Conservation (phyloP, 2,113 vertebrate genomes). For the Fukomys damarensis region DNA sequence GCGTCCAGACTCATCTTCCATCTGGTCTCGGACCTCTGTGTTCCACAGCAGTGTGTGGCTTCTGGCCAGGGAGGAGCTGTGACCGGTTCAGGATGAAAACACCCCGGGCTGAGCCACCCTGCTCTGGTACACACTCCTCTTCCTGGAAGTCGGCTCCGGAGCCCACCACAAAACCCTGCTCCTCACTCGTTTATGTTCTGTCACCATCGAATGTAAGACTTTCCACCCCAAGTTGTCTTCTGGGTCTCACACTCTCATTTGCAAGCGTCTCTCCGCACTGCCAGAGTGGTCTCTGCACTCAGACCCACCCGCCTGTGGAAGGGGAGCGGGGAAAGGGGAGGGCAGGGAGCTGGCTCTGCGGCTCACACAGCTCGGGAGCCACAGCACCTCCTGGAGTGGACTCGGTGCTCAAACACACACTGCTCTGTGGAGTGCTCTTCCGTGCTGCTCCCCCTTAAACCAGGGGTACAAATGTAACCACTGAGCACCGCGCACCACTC, state of each 20-base stretch:
- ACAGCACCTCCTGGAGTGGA: neutral
- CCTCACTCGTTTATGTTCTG: neutral
- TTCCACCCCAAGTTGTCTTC: slow-evolving; percentile 14
- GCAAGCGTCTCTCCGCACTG: neutral
- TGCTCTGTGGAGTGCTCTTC: neutral
- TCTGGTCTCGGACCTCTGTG: neutral
- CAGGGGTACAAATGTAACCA: neutral
- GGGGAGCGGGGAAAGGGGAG: neutral
- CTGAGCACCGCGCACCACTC: no score
- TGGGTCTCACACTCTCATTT: neutral
- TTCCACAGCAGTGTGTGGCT: no score
- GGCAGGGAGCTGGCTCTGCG: neutral
- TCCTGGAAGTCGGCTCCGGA: neutral
- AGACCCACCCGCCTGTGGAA: no score
- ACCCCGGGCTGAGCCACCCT: neutral
- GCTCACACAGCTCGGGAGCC: neutral
- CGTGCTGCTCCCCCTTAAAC: no score
- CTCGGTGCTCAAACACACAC: neutral
- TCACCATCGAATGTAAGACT: neutral
- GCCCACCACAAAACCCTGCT: neutral
- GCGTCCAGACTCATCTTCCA: neutral
- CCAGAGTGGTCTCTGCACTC: no score
- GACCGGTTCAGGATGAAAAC: neutral
- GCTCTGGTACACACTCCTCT: neutral
- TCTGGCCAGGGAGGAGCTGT: neutral